Evolutionary conservation across 2,888 invertebrate species (phyloP).

Genomic region (Ophonus ardosiacus): DNA sequence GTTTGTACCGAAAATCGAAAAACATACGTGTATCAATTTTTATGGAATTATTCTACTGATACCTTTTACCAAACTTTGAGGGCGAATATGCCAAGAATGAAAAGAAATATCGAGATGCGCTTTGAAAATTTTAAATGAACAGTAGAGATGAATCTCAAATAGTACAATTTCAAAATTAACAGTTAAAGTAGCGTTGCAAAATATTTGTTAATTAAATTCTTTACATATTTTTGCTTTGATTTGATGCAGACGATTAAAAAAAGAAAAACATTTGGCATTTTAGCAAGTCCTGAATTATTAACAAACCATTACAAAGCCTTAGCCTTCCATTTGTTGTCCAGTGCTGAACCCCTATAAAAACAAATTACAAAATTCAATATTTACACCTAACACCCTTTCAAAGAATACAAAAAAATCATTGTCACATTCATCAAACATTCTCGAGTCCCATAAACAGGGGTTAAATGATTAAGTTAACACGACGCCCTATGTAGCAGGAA

Average conservation of each 20-base stretch:
- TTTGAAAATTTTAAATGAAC: no score
- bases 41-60: no score
- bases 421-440: conserved; percentile 38
- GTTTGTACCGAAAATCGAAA: no score
- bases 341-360: conserved; percentile 22
- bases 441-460: conserved; percentile 51
- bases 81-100: no score
- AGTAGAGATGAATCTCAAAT: no score
- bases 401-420: conserved; percentile 38
- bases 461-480: conserved; percentile 55
- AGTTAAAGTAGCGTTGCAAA: no score
- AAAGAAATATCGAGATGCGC: no score
- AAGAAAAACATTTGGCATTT: background rate
- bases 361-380: conserved; percentile 51
- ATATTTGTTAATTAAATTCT: no score
- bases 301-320: background rate
- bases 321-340: background rate
- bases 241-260: background rate
- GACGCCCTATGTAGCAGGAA: background rate
- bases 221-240: no score
- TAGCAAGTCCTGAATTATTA: background rate
- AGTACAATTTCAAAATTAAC: no score
- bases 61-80: no score
- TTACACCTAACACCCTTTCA: conserved; percentile 25
- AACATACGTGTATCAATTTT: no score